Evolutionary conservation across 2,113 vertebrate genomes (phyloP).

Genomic region (Chascanopsetta lugubris): DNA sequence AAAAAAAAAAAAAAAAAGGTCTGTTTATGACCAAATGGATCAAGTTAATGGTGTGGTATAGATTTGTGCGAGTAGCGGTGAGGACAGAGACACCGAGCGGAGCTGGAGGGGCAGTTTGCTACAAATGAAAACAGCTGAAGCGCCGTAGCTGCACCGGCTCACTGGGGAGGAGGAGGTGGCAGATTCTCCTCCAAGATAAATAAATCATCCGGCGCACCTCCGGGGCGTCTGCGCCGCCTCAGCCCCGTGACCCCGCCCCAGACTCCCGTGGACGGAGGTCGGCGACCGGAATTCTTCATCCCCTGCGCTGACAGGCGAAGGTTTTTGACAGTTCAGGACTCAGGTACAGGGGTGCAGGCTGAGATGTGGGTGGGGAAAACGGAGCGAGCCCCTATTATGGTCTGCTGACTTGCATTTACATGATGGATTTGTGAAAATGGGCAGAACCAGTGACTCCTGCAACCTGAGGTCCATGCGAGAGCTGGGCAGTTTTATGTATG

Average conservation of each 20-base stretch:
- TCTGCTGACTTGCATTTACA: conserved; percentile 2
- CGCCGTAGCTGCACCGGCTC: conserved; percentile 25
- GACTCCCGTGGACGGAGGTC: conserved; percentile 16
- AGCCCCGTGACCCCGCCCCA: conserved; percentile 29
- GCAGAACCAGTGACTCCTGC: too few species aligned
- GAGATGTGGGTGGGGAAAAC: too few species aligned
- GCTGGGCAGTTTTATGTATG: too few species aligned
- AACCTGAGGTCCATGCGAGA: too few species aligned
- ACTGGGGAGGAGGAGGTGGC: conserved; percentile 17
- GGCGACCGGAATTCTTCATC: conserved; percentile 21
- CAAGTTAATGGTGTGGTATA: neutral
- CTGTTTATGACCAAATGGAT: neutral
- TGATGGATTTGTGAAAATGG: neutral
- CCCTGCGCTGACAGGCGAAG: too few species aligned
- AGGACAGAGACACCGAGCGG: conserved; percentile 2
- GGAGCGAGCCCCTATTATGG: neutral
- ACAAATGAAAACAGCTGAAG: conserved; percentile 35
- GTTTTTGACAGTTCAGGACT: conserved; percentile 13
- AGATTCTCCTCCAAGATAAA: conserved; percentile 44
- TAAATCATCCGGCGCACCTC: conserved; percentile 31
- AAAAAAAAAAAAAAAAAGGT: too few species aligned
- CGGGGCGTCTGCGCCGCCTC: conserved; percentile 18
- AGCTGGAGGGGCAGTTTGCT: conserved; percentile 13
- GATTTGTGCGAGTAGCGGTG: neutral
- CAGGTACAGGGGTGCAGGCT: neutral